A percentile compares a stretch with the other conserved stretches of the same genome.
These are phyloP conservation scores for Scaptomyza polygonia DNA, from an alignment of 2,888 invertebrate species.

Conservation along the genomic window DNA sequence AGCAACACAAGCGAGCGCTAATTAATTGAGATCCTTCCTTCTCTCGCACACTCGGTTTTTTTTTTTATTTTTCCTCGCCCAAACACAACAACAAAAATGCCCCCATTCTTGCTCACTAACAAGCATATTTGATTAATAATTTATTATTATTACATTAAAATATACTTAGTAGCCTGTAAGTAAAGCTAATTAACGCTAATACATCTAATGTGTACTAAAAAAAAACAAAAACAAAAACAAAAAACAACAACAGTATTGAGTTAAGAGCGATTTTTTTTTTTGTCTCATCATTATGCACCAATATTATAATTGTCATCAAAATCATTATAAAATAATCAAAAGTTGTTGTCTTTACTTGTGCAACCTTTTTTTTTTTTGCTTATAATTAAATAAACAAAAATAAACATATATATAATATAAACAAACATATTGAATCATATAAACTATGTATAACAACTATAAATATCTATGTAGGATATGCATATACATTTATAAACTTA, in stretches of 20 bases:
- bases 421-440: slow-evolving; percentile 13
- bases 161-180: slow-evolving; percentile 75
- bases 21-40: slow-evolving; percentile 18
- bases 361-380: slow-evolving; percentile 30
- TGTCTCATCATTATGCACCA: slow-evolving; percentile 20
- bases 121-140: slow-evolving; percentile 78
- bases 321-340: slow-evolving; percentile 11
- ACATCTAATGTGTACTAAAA: slow-evolving; percentile 75
- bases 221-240: background rate
- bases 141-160: slow-evolving; percentile 78
- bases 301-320: slow-evolving; percentile 21
- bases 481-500: slow-evolving; percentile 14
- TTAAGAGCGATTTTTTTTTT: slow-evolving; percentile 62
- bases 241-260: slow-evolving; percentile 69
- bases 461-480: slow-evolving; percentile 36
- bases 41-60: background rate
- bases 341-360: slow-evolving; percentile 9
- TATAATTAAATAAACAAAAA: slow-evolving; percentile 51
- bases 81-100: slow-evolving; percentile 19
- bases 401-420: background rate
- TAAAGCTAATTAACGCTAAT: slow-evolving; percentile 68
- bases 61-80: slow-evolving; percentile 9
- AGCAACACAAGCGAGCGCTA: slow-evolving; percentile 76
- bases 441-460: slow-evolving; percentile 39
- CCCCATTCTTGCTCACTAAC: slow-evolving; percentile 69